Evolutionary conservation across 1,140 invertebrate species (phyloP).

Genomic region (Apis dorsata): DNA sequence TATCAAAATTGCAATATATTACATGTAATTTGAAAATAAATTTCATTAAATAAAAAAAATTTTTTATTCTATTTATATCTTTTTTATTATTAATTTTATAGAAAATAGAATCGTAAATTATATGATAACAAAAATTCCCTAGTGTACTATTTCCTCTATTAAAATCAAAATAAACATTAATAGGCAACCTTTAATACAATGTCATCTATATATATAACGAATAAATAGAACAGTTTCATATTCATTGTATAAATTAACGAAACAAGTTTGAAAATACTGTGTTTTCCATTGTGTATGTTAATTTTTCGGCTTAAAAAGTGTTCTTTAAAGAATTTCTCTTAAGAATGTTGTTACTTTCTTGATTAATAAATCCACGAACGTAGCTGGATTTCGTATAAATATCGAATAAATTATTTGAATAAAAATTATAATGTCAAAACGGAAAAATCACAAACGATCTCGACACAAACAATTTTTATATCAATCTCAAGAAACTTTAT

Average conservation of each 20-base stretch:
- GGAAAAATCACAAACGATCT: constrained; percentile 15
- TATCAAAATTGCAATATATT: neutral
- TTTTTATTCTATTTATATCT: neutral
- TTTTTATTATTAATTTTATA: neutral
- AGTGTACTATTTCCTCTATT: neutral
- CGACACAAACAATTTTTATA: neutral
- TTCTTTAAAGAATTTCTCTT: neutral
- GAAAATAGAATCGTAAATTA: no score
- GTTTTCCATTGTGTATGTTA: neutral
- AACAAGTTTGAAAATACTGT: neutral
- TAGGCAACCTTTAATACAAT: constrained; percentile 14
- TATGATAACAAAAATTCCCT: neutral
- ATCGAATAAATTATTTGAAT: neutral
- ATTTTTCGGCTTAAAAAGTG: neutral
- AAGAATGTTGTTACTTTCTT: neutral
- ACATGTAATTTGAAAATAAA: constrained; percentile 42
- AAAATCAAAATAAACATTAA: constrained; percentile 15
- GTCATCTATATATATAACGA: neutral
- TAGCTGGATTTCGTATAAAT: neutral
- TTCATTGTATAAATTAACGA: neutral
- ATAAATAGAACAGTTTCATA: constrained; percentile 8
- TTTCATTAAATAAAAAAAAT: constrained; percentile 8
- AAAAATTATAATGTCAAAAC: constrained; percentile 1
- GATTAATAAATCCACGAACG: neutral
- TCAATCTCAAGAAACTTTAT: constrained; percentile 14